Evolutionary conservation across 2,113 vertebrate genomes (phyloP), one percentile per base, ranked within the genome.

Genomic region (Chitala chitala): DNA sequence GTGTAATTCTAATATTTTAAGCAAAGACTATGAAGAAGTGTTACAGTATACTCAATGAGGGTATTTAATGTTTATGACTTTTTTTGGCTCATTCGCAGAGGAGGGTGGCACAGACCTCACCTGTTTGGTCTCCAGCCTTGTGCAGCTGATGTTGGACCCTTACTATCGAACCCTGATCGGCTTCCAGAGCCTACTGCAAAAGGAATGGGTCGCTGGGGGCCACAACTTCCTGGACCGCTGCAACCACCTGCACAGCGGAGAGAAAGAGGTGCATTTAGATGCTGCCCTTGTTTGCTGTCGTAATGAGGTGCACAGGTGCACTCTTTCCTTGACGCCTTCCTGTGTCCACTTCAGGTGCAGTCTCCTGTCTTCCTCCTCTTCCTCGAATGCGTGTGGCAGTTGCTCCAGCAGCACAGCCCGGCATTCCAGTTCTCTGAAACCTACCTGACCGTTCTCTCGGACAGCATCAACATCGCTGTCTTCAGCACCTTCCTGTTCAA

Each of bases 401-500:
- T 95, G 61, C 78, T 91, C 24, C 92, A 92, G 72, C 94, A 95
- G 78, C 87, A 94, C 74, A 84, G 89, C 53, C 86, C 89, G 6
- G 92, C 93, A 0, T 95, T 95, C 81, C 92, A 95, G 76, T 94
- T 94, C 86, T 92, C 93, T 0, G 93, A 95, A 86, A 95, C 94
- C 2, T 95, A 93, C 78, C 83, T 95, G 85, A 95, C 93, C 1
- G 93, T 95, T 26, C 75, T 95, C 81, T 95, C 94, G 4, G 94
- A 95, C 80, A 94, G 92, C 79, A 74, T 95, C 9, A 91, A 93
- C 24, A 88, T 95, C 46, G 92, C 94, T 48, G 86, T 94, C 76
- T 95, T 95, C 79, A 92, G 90, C 86, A 95, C 94, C 71, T 95
- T 95, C 83, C 93, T 95, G 80, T 95, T 95, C 86, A 95, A 94